Percentiles rank a stretch among this genome's conserved stretches.
Evolutionary conservation across 2,797 vertebrate genomes (phyloP).

Genomic region (Clamator glandarius): DNA sequence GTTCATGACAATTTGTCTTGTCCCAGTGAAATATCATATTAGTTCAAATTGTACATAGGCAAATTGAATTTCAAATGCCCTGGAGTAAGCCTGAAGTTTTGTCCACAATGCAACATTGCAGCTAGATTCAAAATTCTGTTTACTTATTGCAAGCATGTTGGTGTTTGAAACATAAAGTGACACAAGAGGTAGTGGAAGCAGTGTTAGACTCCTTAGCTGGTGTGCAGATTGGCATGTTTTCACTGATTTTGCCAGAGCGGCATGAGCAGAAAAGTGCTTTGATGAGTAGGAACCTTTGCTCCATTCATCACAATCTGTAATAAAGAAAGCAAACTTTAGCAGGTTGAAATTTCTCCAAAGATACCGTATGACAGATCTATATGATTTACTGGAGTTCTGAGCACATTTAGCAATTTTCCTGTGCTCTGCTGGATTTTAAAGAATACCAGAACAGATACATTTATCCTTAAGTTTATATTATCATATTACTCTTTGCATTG

Average conservation of each 20-base stretch:
- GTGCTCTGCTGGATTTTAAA: not conserved
- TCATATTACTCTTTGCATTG: not conserved
- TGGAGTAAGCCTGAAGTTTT: not conserved
- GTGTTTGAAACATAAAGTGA: not conserved
- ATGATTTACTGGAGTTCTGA: not conserved
- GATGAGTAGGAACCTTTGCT: not conserved
- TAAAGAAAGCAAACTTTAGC: not conserved
- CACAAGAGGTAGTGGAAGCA: not conserved
- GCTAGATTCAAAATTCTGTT: not conserved
- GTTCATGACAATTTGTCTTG: not conserved
- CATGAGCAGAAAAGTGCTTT: not conserved
- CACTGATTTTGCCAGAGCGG: not conserved
- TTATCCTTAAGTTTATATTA: not conserved
- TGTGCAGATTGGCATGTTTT: not conserved
- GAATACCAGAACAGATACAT: not conserved
- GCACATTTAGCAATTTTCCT: not conserved
- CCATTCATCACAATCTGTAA: not conserved
- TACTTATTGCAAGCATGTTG: not conserved
- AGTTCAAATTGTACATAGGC: not conserved
- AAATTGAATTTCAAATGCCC: constrained; percentile 25
- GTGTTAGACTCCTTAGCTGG: not conserved
- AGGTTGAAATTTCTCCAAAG: constrained; percentile 20
- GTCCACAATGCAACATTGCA: not conserved
- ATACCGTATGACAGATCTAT: not conserved
- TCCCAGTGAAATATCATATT: not conserved